Evolutionary conservation across 2,113 vertebrate species (phyloP), one percentile per base, ranked within the genome.

Genomic region (Martes martes): DNA sequence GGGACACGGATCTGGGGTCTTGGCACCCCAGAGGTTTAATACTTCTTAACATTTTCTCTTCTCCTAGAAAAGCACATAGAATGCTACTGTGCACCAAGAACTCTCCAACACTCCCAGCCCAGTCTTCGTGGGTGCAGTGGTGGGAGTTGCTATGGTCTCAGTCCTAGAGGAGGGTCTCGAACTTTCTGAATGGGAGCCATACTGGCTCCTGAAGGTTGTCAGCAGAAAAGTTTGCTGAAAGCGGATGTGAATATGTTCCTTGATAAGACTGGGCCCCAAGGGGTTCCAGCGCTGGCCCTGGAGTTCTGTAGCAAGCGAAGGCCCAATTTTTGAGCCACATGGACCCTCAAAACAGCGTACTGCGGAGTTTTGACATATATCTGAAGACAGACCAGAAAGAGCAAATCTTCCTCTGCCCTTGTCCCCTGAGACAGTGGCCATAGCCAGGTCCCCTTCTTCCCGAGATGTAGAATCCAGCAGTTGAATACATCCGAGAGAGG

Each of bases 41-140:
- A 79, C n/a, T 55, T 65, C 28, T 28, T 79, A 1, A 57, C 15
- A 21, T 47, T 16, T 65, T 65, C 47, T 73, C 31, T 74, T 19
- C 33, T 31, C 11, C 13, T 13, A 63, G 52, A 59, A 55, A 10
- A 63, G 36, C 69, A 79, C 24, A 5, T 0, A 24, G 63, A 36
- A 47, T 1, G 18, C 9, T n/a, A 2, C 61, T 33, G 28, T 9
- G 13, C 19, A 16, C 52, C 6, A 24, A 67, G 8, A 52, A 45
- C 67, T 76, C 78, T 11, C 10, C 31, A 11, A 47, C 23, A 0
- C 50, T 31, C 7, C 55, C 31, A 50, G 39, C 9, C 55, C 33
- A 11, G 59, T 23, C 36, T 76, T 16, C 18, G 2, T 0, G 1
- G 1, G 31, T 14, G 9, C 7, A 6, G 11, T 18, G 16, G 9